A percentile compares a stretch with the other conserved stretches of the same genome.
These are phyloP conservation scores for Megaceryle torquata DNA, from an alignment of 2,113 vertebrate species.

Conservation along the genomic window DNA sequence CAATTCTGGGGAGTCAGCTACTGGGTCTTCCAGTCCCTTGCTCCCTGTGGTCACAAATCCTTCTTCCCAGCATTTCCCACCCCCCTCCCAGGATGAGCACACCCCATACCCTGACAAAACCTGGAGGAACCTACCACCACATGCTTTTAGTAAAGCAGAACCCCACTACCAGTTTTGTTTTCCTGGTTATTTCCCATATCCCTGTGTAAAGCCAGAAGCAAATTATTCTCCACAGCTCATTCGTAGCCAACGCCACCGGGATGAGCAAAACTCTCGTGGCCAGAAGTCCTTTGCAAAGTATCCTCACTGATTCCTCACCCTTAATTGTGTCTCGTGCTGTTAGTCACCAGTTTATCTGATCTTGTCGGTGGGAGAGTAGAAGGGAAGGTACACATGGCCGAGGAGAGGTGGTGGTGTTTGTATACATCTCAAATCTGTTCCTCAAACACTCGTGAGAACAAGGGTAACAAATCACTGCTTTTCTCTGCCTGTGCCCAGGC, in stretches of 20 bases:
- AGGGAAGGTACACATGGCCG: background rate
- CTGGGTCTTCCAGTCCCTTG: background rate
- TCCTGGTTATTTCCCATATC: background rate
- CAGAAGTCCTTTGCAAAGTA: background rate
- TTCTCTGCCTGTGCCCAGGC: background rate
- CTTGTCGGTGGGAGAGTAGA: background rate
- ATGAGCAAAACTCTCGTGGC: background rate
- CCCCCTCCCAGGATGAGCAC: background rate
- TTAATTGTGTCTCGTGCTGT: background rate
- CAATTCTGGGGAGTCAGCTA: background rate
- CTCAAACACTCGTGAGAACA: background rate
- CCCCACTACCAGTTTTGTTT: background rate
- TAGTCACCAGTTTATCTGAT: background rate
- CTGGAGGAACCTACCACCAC: background rate
- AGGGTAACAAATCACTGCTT: background rate
- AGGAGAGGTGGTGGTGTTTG: background rate
- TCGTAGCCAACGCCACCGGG: background rate
- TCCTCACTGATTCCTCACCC: background rate
- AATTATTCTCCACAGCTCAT: rapidly evolving
- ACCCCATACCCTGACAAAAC: background rate
- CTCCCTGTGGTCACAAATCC: rapidly evolving
- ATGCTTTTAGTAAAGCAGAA: background rate
- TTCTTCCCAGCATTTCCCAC: background rate
- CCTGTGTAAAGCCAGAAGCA: background rate
- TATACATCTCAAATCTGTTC: background rate